Evolutionary conservation across 2,888 invertebrate species (phyloP), one percentile per base, ranked within the genome.

Genomic region (Mellilla xanthometata): DNA sequence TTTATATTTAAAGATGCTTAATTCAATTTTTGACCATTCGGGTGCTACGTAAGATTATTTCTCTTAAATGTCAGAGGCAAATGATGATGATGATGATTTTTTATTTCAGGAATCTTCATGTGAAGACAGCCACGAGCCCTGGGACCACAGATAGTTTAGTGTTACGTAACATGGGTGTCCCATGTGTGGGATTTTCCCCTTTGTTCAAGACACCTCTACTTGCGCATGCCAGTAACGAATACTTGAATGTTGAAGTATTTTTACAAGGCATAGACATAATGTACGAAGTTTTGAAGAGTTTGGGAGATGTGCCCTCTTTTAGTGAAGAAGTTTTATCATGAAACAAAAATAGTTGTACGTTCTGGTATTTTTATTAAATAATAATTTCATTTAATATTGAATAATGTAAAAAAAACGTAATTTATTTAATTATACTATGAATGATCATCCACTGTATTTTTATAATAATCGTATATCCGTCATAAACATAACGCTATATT

Each of bases 181-280:
- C 28, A 12, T 27, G 27, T 0, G 28, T 36, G 36, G 36, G 36
- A 7, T 36, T 36, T 6, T 15, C 36, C 10, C 28, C 28, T 6
- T 9, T 8, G 3, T 19, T 11, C 9, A 11, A 28, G 5, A 36
- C 36, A 2, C 9, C 11, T 11, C 0, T 28, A 19, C 15, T 26
- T 4, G 7, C 15, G 2, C 36, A 36, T 10, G 28, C 12, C 8
- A 19, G 11, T n/a, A 19, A 36, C 12, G 36, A 36, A 19, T 36
- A 28, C 28, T 26, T 32, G 19, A 26, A 32, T n/a, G 10, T 31
- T 24, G 39, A 30, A 8, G 91, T 28, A n/a, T 39, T 40, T 22
- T 13, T 42, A 10, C 9, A 7, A 42, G 30, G 13, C 7, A 27
- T 43, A 23, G 22, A 28, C 2, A 36, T 36, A 3, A 36, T 36